phyloP scores from a whole-genome alignment of 92 coral and sea anemone species.

The Palythoa caribaeorum region DNA sequence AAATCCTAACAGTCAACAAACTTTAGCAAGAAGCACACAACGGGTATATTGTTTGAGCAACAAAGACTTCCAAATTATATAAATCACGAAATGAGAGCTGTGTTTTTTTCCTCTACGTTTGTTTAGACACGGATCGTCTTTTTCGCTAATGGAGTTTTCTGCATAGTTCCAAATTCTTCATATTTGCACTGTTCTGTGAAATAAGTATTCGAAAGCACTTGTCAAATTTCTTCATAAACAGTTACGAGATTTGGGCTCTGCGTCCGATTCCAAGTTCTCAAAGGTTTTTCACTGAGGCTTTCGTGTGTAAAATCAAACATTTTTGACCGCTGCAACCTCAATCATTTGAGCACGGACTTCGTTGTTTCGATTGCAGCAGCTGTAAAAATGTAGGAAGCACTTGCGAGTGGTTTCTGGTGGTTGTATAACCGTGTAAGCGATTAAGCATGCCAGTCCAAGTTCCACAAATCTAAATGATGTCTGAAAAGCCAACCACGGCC shows the following conservation, averaged over 20 bases:
- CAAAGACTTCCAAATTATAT: no score
- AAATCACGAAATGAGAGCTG: no score
- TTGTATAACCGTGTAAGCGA: conserved; percentile 87
- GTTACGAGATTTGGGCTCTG: not conserved
- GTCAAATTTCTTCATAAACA: not conserved
- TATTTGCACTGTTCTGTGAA: no score
- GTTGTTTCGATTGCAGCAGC: conserved; percentile 2
- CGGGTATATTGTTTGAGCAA: no score
- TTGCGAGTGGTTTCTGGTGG: conserved; percentile 39
- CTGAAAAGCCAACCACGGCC: conserved; percentile 96
- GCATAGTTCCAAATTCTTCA: no score
- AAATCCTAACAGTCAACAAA: no score
- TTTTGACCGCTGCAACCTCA: not conserved
- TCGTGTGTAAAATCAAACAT: not conserved
- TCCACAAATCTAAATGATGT: conserved; percentile 84
- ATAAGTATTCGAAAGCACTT: no score
- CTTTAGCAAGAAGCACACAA: no score
- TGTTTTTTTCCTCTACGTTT: no score
- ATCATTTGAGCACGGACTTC: not conserved
- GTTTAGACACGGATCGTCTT: no score
- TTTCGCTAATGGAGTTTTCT: no score
- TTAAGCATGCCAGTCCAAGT: conserved; percentile 79
- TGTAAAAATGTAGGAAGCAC: not conserved
- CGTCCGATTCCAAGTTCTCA: not conserved
- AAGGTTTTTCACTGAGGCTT: not conserved